Base-by-base conservation (phyloP, 2,888 invertebrate species). In the Arge pagana region DNA sequence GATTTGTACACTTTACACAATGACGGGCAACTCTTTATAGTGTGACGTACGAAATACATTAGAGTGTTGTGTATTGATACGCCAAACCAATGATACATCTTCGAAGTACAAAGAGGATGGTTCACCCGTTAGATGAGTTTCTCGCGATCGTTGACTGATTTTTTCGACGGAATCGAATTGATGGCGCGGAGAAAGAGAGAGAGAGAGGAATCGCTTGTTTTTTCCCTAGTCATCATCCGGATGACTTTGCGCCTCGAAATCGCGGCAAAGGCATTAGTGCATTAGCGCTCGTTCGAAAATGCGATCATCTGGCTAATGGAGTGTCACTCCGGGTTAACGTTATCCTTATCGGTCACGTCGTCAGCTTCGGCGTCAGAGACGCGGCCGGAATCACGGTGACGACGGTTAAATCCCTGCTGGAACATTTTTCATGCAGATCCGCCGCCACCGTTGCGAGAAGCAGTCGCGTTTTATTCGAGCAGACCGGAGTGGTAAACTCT, bases 401-500 rank as follows among this genome's bases (percentile, higher is more conserved):
- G 45, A 45, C 45, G 45, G 45, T 45, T 45, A 45, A 45, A 45
- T 45, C 45, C 45, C 45, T 33, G 19, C 33, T 16, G 18, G 33
- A 45, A 31, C 45, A 45, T 45, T 45, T 45, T 45, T 45, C 45
- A 45, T 45, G 45, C 45, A 45, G 45, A 45, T 45, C 45, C n/a
- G 21, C n/a, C n/a, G n/a, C n/a, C n/a, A n/a, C n/a, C n/a, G n/a
- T n/a, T n/a, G n/a, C n/a, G n/a, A n/a, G n/a, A n/a, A n/a, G n/a
- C n/a, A n/a, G n/a, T n/a, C n/a, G n/a, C n/a, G n/a, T n/a, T n/a
- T n/a, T n/a, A n/a, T n/a, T n/a, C n/a, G n/a, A n/a, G n/a, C n/a
- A n/a, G n/a, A n/a, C n/a, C n/a, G n/a, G n/a, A n/a, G n/a, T n/a
- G n/a, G n/a, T n/a, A n/a, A n/a, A n/a, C n/a, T n/a, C n/a, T n/a